Percentiles rank a stretch among this genome's conserved stretches.
These are phyloP conservation scores for Eupeodes corollae DNA, from an alignment of 1,140 invertebrate species.

Conservation along the genomic window DNA sequence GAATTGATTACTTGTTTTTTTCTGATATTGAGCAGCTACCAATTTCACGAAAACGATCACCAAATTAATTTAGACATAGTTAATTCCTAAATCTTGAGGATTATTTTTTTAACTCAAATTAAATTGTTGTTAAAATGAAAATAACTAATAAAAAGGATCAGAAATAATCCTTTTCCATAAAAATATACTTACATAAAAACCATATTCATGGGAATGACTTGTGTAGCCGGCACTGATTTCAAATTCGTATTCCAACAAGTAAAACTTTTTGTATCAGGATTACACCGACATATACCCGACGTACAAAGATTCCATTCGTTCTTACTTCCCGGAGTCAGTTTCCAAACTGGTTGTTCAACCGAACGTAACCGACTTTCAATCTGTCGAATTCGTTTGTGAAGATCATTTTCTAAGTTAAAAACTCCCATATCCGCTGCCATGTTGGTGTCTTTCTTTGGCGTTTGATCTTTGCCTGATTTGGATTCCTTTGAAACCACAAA, in stretches of 20 bases:
- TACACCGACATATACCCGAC: constrained; percentile 51
- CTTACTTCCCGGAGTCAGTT: constrained; percentile 42
- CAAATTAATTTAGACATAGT: no score
- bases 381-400: constrained; percentile 34
- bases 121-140: no score
- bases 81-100: no score
- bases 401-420: constrained; percentile 10
- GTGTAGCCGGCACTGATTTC: constrained; percentile 48
- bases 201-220: constrained; percentile 57
- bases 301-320: constrained; percentile 59
- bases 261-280: constrained; percentile 51
- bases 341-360: constrained; percentile 69
- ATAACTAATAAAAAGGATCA: no score
- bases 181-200: constrained; percentile 47
- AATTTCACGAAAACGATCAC: no score
- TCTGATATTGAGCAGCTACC: no score
- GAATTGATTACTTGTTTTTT: no score
- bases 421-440: constrained; percentile 7
- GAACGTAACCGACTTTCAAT: constrained; percentile 56
- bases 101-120: no score
- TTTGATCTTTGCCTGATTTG: neutral
- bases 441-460: neutral
- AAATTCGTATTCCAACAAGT: constrained; percentile 62
- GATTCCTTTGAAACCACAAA: constrained; percentile 17
- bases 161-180: neutral